phyloP scores from a whole-genome alignment of 2,113 vertebrate species.

The Sporophila hypoxantha region DNA sequence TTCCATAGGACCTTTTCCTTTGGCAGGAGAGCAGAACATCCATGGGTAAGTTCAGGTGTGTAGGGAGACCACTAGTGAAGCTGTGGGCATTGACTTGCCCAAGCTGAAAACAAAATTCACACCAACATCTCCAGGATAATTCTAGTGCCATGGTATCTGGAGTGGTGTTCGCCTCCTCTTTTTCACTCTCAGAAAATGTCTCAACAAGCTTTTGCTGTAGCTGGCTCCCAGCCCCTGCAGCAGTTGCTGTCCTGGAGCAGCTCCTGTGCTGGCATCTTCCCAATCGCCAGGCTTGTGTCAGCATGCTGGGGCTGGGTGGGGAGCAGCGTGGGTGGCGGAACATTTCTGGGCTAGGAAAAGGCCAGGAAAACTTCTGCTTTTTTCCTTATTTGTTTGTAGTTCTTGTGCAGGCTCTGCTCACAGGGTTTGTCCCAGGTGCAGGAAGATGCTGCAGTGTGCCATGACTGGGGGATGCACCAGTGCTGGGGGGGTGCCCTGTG shows the following conservation, averaged over 20 bases:
- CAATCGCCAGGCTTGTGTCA: rapidly evolving
- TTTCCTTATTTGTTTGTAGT: background rate
- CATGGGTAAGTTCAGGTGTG: rapidly evolving
- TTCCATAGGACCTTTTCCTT: background rate
- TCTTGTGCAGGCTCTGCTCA: rapidly evolving
- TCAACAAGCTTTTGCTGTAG: background rate
- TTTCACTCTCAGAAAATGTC: background rate
- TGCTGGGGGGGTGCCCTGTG: background rate
- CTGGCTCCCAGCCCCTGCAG: background rate
- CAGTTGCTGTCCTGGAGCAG: background rate
- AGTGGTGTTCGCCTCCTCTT: background rate
- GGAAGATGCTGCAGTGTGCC: background rate
- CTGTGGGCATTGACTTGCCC: background rate
- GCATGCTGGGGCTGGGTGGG: background rate
- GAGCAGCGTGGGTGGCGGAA: background rate
- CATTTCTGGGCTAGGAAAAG: background rate
- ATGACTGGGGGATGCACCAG: background rate
- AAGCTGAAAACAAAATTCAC: background rate
- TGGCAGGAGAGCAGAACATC: background rate
- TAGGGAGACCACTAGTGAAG: background rate
- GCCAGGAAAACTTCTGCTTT: background rate
- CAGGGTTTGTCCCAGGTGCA: background rate
- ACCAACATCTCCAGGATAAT: background rate
- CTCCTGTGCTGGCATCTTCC: background rate
- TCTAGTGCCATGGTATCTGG: background rate